Evolutionary conservation across 1,140 invertebrate species (phyloP).

Genomic region (Tetranychus cinnabarinus): DNA sequence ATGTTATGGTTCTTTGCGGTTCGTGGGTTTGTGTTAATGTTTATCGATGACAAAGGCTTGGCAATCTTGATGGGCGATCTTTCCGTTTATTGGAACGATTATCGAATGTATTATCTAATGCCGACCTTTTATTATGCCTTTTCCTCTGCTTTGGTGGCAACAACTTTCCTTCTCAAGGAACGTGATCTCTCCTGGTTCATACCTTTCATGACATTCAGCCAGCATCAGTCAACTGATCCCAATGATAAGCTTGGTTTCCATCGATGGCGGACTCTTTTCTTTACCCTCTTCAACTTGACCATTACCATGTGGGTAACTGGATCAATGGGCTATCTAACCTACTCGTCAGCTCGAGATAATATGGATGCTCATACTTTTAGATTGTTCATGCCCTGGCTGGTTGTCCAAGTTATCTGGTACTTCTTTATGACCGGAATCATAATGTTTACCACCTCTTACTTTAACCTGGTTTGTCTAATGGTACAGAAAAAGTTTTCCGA

Average conservation of each 20-base stretch:
- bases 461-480: slow-evolving; percentile 9
- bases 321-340: neutral
- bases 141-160: slow-evolving; percentile 1
- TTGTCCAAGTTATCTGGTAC: slow-evolving; percentile 7
- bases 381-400: slow-evolving; percentile 5
- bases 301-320: neutral
- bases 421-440: slow-evolving; percentile 8
- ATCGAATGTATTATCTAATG: slow-evolving; percentile 12
- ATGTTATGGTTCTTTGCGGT: slow-evolving; percentile 10
- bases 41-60: slow-evolving; percentile 5
- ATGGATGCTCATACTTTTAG: slow-evolving; percentile 5
- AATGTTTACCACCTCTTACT: slow-evolving; percentile 7
- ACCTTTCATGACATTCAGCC: slow-evolving; percentile 8
- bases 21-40: slow-evolving; percentile 7
- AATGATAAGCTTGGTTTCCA: neutral
- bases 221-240: neutral
- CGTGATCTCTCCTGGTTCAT: slow-evolving; percentile 9
- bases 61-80: slow-evolving; percentile 7
- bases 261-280: neutral
- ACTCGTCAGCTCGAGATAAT: slow-evolving; percentile 1
- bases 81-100: slow-evolving; percentile 10
- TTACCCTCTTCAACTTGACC: slow-evolving; percentile 1
- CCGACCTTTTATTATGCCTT: slow-evolving; percentile 8
- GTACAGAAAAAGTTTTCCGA: slow-evolving; percentile 3
- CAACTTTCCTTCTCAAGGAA: slow-evolving; percentile 10